Conservation (phyloP, 1,140 invertebrate species). For the Colletes gigas region DNA sequence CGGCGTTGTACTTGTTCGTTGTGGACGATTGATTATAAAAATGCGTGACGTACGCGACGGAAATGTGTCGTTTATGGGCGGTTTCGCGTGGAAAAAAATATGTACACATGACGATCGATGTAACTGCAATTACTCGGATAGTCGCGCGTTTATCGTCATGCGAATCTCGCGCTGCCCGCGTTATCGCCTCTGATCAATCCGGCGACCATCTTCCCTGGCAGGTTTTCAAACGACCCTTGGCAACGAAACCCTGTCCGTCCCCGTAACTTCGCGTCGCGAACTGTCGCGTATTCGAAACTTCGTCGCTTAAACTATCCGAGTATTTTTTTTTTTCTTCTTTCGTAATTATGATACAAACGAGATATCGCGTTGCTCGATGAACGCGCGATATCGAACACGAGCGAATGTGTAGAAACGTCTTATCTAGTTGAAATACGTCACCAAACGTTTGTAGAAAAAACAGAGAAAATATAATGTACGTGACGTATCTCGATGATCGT, state of each 20-base stretch:
- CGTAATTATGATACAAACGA: neutral
- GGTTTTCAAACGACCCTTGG: neutral
- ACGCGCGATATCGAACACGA: neutral
- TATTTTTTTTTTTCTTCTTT: neutral
- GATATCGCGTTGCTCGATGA: neutral
- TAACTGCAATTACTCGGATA: conserved; percentile 19
- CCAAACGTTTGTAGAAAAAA: too few species aligned
- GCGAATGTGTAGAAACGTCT: neutral
- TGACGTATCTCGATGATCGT: neutral
- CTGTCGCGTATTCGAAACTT: neutral
- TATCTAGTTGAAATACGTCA: neutral
- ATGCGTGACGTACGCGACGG: neutral
- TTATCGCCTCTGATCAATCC: conserved; percentile 1
- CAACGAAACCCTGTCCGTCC: neutral
- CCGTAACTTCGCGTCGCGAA: neutral
- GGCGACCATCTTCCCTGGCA: neutral
- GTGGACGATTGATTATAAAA: conserved; percentile 1
- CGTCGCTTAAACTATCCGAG: neutral
- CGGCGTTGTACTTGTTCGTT: neutral
- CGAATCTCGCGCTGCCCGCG: neutral
- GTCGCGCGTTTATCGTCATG: neutral
- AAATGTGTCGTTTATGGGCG: neutral
- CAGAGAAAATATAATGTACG: neutral
- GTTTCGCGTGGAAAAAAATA: conserved; percentile 10
- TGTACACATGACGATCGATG: conserved; percentile 3